Conservation (phyloP, 2,888 invertebrate genomes). For the Diloba caeruleocephala region DNA sequence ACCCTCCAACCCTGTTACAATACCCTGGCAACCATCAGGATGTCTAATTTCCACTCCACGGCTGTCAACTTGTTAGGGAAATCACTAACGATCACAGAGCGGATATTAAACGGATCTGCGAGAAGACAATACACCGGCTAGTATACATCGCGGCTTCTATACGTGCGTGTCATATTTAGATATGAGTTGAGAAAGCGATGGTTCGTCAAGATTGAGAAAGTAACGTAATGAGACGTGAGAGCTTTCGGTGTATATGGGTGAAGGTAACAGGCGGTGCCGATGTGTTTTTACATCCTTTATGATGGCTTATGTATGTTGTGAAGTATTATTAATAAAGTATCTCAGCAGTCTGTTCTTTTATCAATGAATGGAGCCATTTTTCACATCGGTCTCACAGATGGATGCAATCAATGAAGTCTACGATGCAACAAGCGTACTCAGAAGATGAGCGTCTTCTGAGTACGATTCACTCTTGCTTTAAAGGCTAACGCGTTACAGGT, state of each 20-base stretch:
- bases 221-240: constrained; percentile 29
- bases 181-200: constrained; percentile 34
- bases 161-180: constrained; percentile 38
- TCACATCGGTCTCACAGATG: no score
- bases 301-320: no score
- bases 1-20: constrained; percentile 1
- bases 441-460: no score
- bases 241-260: constrained; percentile 1
- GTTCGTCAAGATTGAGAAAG: constrained; percentile 32
- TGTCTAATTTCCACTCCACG: constrained; percentile 60
- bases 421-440: no score
- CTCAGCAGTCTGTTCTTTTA: no score
- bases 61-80: constrained; percentile 58
- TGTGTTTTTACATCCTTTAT: constrained; percentile 7
- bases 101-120: constrained; percentile 62
- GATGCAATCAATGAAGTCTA: no score
- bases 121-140: constrained; percentile 29
- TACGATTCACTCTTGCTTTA: no score
- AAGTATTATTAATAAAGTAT: no score
- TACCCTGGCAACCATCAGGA: constrained; percentile 33
- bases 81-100: constrained; percentile 60
- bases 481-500: no score
- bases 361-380: no score
- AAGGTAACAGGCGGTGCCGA: constrained; percentile 5
- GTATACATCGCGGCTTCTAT: constrained; percentile 49